phyloP scores from a whole-genome alignment of 64 coral and sea anemone genomes.

The Hydrozoanthus tunicans region DNA sequence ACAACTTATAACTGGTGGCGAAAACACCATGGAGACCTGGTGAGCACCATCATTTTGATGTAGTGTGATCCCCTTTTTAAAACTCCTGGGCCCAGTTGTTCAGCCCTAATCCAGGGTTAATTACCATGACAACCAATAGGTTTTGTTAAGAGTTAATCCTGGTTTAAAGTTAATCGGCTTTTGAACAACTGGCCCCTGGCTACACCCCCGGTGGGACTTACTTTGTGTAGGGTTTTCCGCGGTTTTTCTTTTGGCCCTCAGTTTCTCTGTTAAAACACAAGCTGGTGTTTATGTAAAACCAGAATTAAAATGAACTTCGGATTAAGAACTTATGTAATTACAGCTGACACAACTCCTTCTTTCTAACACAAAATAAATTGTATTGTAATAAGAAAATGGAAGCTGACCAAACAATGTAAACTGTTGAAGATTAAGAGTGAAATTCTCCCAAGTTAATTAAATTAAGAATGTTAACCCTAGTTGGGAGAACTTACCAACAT shows the following conservation, averaged over 20 bases:
- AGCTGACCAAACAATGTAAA: neutral
- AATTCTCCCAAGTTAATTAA: neutral
- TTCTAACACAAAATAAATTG: too few relatives aligned
- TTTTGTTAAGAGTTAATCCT: neutral
- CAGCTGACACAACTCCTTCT: too few relatives aligned
- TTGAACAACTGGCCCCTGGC: neutral
- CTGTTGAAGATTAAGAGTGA: neutral
- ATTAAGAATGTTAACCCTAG: too few relatives aligned
- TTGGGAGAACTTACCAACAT: too few relatives aligned
- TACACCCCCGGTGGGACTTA: neutral
- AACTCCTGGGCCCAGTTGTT: too few relatives aligned
- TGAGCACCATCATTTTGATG: too few relatives aligned
- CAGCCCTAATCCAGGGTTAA: too few relatives aligned
- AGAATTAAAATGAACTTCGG: neutral
- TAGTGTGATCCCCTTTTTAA: too few relatives aligned
- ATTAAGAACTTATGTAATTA: neutral
- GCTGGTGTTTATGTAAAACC: neutral
- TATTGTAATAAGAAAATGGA: too few relatives aligned
- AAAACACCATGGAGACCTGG: too few relatives aligned
- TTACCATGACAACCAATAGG: too few relatives aligned
- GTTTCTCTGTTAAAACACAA: slow-evolving; percentile 46
- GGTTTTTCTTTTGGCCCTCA: slow-evolving; percentile 35
- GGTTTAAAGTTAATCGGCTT: neutral
- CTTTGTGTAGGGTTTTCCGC: slow-evolving; percentile 60
- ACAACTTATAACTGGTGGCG: too few relatives aligned